Evolutionary conservation across 2,797 vertebrate species (phyloP).

Genomic region (Lutjanus campechanus): DNA sequence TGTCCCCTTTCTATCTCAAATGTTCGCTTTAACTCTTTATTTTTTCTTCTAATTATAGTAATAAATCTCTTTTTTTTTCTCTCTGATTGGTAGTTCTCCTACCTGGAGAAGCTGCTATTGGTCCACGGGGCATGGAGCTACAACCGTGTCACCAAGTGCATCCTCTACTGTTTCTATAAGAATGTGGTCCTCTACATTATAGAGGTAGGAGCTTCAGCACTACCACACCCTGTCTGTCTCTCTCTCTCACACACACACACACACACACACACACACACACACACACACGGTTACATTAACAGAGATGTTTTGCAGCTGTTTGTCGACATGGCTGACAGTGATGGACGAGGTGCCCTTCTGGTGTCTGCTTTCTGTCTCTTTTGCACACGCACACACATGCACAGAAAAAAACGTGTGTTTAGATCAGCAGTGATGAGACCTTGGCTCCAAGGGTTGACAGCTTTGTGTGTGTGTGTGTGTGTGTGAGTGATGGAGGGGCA

Average conservation of each 20-base stretch:
- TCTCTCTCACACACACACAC: conserved; percentile 38
- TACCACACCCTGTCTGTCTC: conserved; percentile 38
- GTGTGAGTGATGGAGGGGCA: conserved; percentile 50
- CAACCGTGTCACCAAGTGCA: conserved; percentile 98
- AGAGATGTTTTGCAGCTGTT: conserved; percentile 87
- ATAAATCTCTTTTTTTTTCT: background rate
- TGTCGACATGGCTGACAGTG: conserved; percentile 84
- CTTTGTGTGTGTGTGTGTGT: conserved; percentile 46
- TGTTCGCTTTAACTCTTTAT: background rate
- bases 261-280: conserved; percentile 41
- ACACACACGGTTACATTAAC: conserved; percentile 77
- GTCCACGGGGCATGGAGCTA: conserved; percentile 99
- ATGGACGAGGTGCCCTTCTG: conserved; percentile 84
- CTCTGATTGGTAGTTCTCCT: conserved; percentile 88
- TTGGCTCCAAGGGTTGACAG: conserved; percentile 64
- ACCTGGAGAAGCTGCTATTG: conserved; percentile 95
- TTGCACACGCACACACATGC: conserved; percentile 53
- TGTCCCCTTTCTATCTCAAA: conserved; percentile 3
- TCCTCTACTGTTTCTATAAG: conserved; percentile 99
- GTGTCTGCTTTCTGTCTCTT: conserved; percentile 86
- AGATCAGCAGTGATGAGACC: conserved; percentile 67
- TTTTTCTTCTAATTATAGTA: conserved; percentile 1
- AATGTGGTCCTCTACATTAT: conserved; percentile 99
- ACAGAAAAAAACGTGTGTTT: conserved; percentile 55
- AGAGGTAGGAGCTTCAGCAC: conserved; percentile 88